phyloP scores from a whole-genome alignment of 2,113 vertebrate genomes.

The Agelaius phoeniceus region DNA sequence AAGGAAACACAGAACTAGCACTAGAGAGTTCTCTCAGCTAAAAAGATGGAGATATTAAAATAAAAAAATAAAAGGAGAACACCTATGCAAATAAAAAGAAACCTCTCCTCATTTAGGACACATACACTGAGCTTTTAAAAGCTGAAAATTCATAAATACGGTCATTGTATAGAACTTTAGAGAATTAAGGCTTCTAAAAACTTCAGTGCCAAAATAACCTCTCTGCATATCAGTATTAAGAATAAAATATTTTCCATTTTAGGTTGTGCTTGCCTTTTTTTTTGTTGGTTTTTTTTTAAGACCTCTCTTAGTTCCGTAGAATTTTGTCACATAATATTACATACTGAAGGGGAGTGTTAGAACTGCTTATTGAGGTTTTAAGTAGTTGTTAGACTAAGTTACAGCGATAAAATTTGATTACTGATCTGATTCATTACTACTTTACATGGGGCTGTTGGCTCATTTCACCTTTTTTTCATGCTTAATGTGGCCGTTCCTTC shows the following conservation, averaged over 20 bases:
- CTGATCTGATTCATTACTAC: slow-evolving; percentile 60
- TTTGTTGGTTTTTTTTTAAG: background rate
- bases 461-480: slow-evolving; percentile 95
- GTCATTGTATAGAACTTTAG: slow-evolving; percentile 54
- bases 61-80: slow-evolving; percentile 31
- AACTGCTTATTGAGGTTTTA: slow-evolving; percentile 75
- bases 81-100: slow-evolving; percentile 55
- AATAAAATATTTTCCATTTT: slow-evolving; percentile 71
- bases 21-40: slow-evolving; percentile 44
- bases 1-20: slow-evolving; percentile 37
- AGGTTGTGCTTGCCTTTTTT: slow-evolving; percentile 73
- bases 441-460: slow-evolving; percentile 54
- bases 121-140: slow-evolving; percentile 58
- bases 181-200: slow-evolving; percentile 79
- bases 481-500: slow-evolving; percentile 90
- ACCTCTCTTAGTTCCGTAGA: slow-evolving; percentile 60
- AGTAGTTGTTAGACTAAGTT: slow-evolving; percentile 80
- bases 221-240: slow-evolving; percentile 73
- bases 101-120: slow-evolving; percentile 55
- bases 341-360: slow-evolving; percentile 71
- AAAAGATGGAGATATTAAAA: slow-evolving; percentile 23
- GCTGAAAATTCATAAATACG: slow-evolving; percentile 61
- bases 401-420: slow-evolving; percentile 72
- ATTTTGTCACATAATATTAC: slow-evolving; percentile 73
- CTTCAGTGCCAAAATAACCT: slow-evolving; percentile 73